Base-by-base conservation (phyloP, 2,113 vertebrate genomes). In the Sinocyclocheilus maitianheensis region DNA sequence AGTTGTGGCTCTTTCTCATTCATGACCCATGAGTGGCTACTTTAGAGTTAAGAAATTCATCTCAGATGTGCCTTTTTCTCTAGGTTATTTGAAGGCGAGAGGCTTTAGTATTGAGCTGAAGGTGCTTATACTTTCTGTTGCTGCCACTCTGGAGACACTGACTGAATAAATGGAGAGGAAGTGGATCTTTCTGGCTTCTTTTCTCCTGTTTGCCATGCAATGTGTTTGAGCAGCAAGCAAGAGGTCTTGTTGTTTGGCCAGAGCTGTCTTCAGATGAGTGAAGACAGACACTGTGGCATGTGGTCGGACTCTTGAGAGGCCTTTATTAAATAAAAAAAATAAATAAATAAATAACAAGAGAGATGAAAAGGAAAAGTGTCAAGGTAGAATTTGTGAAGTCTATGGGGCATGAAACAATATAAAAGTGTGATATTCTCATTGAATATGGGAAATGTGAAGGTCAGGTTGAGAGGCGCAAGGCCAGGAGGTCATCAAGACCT, bases 381-480 rank as follows among this genome's bases (percentile, higher is more conserved):
- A 30, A 10, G 24, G 43, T 34, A 37, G 24, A 26, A 67, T 24
- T 53, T 46, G 40, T 48, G 79, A 81, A 81, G 60, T 81, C 60
- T 81, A 81, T 48, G 37, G 78, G 60, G 37, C 16, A 81, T 82
- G 80, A 71, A 53, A 82, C 63, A 69, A 82, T 82, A 82, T n/a
- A 71, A 82, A 67, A 53, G 26, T 82, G 24, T 34, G 24, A 53
- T 53, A 53, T 71, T 71, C 46, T 34, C 16, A 51, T 18, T 16
- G 10, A 14, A n/a, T 26, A 75, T 48, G 22, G 43, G 72, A 62
- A 16, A 48, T 26, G 14, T 1, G 34, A 51, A 71, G 24, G 80
- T 69, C 62, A 69, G 80, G 30, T 69, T 77, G 43, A 71, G 63
- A 1, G 24, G 18, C 26, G 8, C 18, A 18, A 83, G 81, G 80